A percentile compares a stretch with the other conserved stretches of the same genome.
Conservation (phyloP, 92 coral and sea anemone species). For the Heliopora coerulea region DNA sequence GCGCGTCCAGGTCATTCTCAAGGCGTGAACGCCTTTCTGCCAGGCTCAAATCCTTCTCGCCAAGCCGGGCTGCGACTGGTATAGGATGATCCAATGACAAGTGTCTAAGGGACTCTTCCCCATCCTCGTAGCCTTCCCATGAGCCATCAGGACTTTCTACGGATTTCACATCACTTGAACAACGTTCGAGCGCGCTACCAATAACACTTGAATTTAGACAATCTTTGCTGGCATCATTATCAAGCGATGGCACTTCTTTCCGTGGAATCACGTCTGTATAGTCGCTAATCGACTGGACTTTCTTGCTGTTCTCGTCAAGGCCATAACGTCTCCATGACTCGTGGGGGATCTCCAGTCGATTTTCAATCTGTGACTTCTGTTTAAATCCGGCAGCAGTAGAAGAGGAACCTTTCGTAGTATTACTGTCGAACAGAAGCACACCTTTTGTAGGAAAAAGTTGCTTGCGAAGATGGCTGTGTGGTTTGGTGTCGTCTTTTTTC, state of each 20-base stretch:
- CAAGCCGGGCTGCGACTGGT: slow-evolving; percentile 46
- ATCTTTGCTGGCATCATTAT: no score
- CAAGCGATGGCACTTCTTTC: no score
- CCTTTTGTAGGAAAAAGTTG: no score
- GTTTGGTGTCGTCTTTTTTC: no score
- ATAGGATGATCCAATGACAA: slow-evolving; percentile 70
- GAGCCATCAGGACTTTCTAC: slow-evolving; percentile 17
- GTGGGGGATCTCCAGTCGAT: background rate
- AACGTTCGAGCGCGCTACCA: no score
- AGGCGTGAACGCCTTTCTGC: slow-evolving; percentile 78
- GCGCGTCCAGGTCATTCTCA: slow-evolving; percentile 79
- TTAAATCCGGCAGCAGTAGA: background rate
- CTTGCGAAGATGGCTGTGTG: no score
- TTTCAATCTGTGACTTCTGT: background rate
- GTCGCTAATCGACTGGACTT: no score
- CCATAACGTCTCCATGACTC: background rate
- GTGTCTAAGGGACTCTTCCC: slow-evolving; percentile 53
- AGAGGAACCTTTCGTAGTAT: background rate
- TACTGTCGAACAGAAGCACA: no score
- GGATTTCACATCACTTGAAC: background rate
- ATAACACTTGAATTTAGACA: no score
- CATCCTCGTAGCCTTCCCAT: slow-evolving; percentile 39
- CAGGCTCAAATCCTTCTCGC: slow-evolving; percentile 45
- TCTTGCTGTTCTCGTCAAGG: background rate
- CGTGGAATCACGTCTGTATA: no score